Base-by-base conservation (phyloP, 2,888 invertebrate genomes). In the Lasioglossum oenotherae region DNA sequence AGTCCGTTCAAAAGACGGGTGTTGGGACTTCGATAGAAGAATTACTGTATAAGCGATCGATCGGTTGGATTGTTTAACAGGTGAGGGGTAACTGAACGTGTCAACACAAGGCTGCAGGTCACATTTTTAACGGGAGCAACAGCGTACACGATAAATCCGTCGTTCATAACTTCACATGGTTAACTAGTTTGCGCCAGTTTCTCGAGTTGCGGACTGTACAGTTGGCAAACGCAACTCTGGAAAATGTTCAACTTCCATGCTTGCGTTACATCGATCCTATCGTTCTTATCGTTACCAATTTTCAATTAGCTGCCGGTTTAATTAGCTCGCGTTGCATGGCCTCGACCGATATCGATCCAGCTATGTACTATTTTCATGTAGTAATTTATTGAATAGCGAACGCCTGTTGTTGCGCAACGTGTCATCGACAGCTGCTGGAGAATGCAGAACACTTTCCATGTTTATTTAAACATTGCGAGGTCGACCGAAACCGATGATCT, bases 111-210 rank as follows among this genome's bases (percentile, higher is more conserved):
- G 44, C 12, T 49, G 10, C 23, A 8, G 49, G 44, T 71, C 31
- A 69, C 27, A 81, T 81, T 86, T 86, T 86, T 85, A 75, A 71
- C 60, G 19, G 67, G 67, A 74, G 8, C 53, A 73, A 80, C 72
- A 31, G 60, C 35, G 31, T 53, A 23, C 53, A 69, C 78, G 72
- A 81, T 86, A 86, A 85, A 81, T 85, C 46, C 60, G 4, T 35
- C 46, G 78, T 53, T 81, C 60, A 69, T 78, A 84, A 86, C 78
- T 86, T 84, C 74, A 12, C 74, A 64, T 44, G 57, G 74, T 60
- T 81, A 85, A 86, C 81, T 74, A 86, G 85, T 82, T 86, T 74
- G 82, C 74, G 73, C 86, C 73, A 86, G 86, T 86, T 86, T 74
- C 71, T 74, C 19, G 64, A 81, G 79, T 74, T 77, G 38, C 64